Percentiles rank a stretch among this genome's conserved stretches.
phyloP scores from a whole-genome alignment of 64 coral and sea anemone genomes.

The Porites australiensis region DNA sequence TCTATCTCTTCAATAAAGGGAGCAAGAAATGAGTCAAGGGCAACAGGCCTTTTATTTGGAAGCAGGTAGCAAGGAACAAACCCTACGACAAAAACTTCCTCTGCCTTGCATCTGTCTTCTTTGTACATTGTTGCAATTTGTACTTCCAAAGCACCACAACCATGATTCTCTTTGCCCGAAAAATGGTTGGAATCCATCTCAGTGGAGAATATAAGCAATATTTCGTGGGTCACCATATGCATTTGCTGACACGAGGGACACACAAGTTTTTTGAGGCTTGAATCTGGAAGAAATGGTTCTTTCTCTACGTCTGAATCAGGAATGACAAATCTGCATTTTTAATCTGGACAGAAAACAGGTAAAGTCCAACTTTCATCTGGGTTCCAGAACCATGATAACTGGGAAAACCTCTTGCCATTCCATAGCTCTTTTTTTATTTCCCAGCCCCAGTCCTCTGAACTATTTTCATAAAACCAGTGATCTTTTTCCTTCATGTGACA shows the following conservation, averaged over 20 bases:
- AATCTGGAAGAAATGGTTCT: background rate
- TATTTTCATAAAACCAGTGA: background rate
- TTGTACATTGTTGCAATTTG: too few species aligned
- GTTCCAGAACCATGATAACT: conserved; percentile 45
- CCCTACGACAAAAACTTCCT: too few species aligned
- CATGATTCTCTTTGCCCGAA: too few species aligned
- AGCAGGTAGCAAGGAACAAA: too few species aligned
- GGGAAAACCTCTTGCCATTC: background rate
- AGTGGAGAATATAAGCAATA: conserved; percentile 44
- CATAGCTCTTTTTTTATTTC: background rate
- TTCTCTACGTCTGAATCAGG: background rate
- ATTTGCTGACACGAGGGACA: conserved; percentile 1
- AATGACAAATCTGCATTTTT: too few species aligned
- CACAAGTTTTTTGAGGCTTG: background rate
- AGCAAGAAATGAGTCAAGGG: too few species aligned
- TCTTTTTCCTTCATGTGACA: conserved; percentile 14
- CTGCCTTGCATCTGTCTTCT: too few species aligned
- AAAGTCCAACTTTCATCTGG: background rate
- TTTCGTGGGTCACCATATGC: conserved; percentile 6
- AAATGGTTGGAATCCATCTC: conserved; percentile 14
- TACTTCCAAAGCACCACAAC: too few species aligned
- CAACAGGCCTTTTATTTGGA: too few species aligned
- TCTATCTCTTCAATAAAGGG: too few species aligned
- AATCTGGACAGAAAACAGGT: background rate
- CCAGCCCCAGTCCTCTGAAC: background rate